These are phyloP conservation scores for Eupeodes luniger DNA, from an alignment of 2,888 invertebrate genomes.

Conservation along the genomic window DNA sequence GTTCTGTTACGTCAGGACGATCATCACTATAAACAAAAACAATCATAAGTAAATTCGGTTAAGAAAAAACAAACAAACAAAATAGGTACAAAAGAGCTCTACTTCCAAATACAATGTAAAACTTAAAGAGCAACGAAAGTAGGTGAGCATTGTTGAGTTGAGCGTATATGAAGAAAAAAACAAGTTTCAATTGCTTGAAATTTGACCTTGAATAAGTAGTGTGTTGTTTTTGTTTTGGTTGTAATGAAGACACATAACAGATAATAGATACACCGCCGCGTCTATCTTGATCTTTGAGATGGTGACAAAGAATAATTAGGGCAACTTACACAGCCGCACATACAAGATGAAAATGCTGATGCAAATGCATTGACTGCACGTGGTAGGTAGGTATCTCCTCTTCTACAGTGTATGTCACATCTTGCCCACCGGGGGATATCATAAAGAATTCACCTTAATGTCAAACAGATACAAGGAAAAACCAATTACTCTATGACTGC, in stretches of 20 bases:
- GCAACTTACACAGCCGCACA: background rate
- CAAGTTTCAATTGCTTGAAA: conserved; percentile 7
- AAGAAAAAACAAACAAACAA: background rate
- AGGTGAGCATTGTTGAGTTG: background rate
- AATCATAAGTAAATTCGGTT: background rate
- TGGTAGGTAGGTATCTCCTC: background rate
- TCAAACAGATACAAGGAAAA: background rate
- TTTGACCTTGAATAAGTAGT: conserved; percentile 10
- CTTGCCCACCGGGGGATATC: background rate
- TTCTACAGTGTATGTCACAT: too few relatives aligned
- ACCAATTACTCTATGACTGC: background rate
- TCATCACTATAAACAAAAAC: conserved; percentile 85
- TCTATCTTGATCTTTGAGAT: background rate
- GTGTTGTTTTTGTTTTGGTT: background rate
- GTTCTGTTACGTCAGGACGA: conserved; percentile 87
- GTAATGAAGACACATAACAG: background rate
- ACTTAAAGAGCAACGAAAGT: background rate
- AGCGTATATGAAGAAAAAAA: background rate
- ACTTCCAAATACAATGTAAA: conserved; percentile 7
- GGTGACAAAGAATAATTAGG: conserved; percentile 5
- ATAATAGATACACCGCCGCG: background rate
- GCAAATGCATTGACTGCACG: background rate
- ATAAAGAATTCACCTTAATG: background rate
- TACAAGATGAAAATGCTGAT: too few relatives aligned
- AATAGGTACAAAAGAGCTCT: background rate